These are phyloP conservation scores for Callyntrura guangdongensis DNA, from an alignment of 2,888 invertebrate species.

Conservation along the genomic window DNA sequence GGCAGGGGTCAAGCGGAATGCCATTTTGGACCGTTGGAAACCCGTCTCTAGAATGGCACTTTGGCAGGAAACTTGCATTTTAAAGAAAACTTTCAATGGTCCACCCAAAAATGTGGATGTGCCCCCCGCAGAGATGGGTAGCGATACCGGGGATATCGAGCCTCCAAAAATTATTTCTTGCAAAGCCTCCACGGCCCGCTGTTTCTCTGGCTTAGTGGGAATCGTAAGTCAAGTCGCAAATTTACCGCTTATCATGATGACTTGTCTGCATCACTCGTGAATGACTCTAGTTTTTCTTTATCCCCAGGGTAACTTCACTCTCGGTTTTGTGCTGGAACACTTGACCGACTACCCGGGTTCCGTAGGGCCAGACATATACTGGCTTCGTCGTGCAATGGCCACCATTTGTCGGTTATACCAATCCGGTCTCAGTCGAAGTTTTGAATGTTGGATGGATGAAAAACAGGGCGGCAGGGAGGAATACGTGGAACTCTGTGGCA, in stretches of 20 bases:
- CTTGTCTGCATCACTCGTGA: too few species aligned
- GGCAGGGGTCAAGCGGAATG: constrained; percentile 72
- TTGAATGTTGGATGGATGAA: constrained; percentile 76
- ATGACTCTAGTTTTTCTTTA: not conserved
- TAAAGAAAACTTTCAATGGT: not conserved
- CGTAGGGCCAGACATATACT: constrained; percentile 69
- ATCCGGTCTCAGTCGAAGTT: constrained; percentile 72
- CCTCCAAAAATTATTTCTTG: too few species aligned
- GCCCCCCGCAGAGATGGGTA: not conserved
- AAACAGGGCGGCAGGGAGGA: constrained; percentile 65
- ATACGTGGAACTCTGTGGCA: constrained; percentile 72
- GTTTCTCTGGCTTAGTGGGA: constrained; percentile 82
- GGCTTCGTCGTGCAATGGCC: constrained; percentile 79
- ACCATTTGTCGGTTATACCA: constrained; percentile 75
- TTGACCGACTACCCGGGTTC: constrained; percentile 66
- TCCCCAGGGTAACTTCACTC: constrained; percentile 78
- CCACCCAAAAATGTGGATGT: not conserved
- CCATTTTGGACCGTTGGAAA: constrained; percentile 74
- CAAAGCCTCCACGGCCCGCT: constrained; percentile 35
- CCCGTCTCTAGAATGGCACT: constrained; percentile 79
- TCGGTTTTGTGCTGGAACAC: constrained; percentile 83
- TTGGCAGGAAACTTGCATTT: constrained; percentile 81
- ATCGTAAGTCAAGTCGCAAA: constrained; percentile 79
- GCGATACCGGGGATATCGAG: constrained; percentile 20
- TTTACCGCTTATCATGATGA: not conserved